Evolutionary conservation across 1,140 invertebrate species (phyloP), one percentile per base, ranked within the genome.

Genomic region (Procambarus virginalis): DNA sequence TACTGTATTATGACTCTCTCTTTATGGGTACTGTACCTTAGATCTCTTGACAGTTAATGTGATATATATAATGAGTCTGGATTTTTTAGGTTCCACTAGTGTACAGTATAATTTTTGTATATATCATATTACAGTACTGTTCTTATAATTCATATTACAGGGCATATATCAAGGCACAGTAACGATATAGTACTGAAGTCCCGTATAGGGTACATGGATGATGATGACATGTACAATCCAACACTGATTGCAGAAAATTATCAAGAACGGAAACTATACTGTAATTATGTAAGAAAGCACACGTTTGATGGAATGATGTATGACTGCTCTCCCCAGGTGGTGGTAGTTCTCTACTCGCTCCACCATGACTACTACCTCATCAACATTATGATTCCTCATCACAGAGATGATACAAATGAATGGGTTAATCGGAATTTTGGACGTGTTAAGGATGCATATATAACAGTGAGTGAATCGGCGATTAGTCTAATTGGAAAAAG

Each of bases 361-460:
- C 60, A 82, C 22, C 80, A 82, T 20, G 80, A 82, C 8, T 55
- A 48, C 58, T 82, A 82, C 80, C 80, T 82, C 80, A 60, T 82
- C 80, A 82, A 82, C 80, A 60, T 82, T 1, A 45, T 82, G 12
- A 64, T 82, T 46, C 80, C 80, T 64, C 60, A 45, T 55, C 45
- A n/a, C 22, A 82, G 80, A 46, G 80, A 82, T 3, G 80, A 82
- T 55, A 82, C 80, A 14, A 82, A 82, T 46, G 80, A 82, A 51
- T 68, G 55, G 55, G 48, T 64, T 64, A 82, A 82, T 68, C 80
- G 80, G 10, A 82, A 82, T 64, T 48, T 82, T 34, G 80, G 58
- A 4, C 58, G n/a, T 3, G 80, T 82, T 60, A 82, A 60, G 14
- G 80, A 68, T 48, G 58, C 46, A 12, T 82, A 82, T 68, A 64